Evolutionary conservation across 1,140 invertebrate species (phyloP).

Genomic region (Drosophila rhopaloa): DNA sequence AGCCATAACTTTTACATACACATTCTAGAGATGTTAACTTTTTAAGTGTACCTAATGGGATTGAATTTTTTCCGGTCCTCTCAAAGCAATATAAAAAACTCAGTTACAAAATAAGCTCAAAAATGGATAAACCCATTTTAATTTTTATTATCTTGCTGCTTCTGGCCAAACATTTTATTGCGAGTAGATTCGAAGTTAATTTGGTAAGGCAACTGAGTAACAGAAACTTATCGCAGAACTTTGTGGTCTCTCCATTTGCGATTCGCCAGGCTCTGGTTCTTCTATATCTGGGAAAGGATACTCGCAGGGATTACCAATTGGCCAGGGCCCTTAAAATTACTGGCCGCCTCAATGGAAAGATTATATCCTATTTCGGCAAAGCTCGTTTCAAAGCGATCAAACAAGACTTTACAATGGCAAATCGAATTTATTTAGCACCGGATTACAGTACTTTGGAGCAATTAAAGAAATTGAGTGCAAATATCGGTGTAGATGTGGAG

Average conservation of each 20-base stretch:
- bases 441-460: not conserved
- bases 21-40: not conserved
- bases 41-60: not conserved
- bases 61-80: not conserved
- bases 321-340: not conserved
- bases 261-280: not conserved
- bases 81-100: too few relatives aligned
- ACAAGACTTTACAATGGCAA: constrained; percentile 2
- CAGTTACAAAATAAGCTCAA: not conserved
- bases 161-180: not conserved
- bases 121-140: constrained; percentile 3
- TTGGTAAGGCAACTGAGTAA: not conserved
- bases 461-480: not conserved
- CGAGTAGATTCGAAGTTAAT: constrained; percentile 2
- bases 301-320: constrained; percentile 8
- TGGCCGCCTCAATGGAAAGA: not conserved
- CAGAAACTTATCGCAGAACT: not conserved
- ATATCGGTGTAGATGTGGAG: not conserved
- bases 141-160: not conserved
- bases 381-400: not conserved
- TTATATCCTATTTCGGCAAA: not conserved
- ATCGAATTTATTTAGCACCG: constrained; percentile 1
- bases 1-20: too few relatives aligned
- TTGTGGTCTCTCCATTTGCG: not conserved
- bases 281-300: constrained; percentile 8